Base-by-base conservation (phyloP, 2,888 invertebrate species). In the Ommatoiulus sabulosus region DNA sequence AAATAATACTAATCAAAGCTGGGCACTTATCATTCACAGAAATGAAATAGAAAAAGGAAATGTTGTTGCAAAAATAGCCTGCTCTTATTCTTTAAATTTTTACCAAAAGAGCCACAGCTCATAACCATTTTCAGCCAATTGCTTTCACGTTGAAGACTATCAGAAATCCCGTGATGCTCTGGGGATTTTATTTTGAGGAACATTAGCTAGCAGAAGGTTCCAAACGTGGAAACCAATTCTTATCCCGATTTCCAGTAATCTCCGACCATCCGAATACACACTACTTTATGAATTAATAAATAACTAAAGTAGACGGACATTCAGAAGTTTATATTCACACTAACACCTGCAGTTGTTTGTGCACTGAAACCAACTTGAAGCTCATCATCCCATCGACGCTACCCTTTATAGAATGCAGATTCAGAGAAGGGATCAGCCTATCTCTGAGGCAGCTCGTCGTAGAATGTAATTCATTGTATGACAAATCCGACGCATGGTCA, bases 1-100 rank as follows among this genome's bases (percentile, higher is more conserved):
- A 80, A 80, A 80, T 80, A 80, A 80, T 80, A 80, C 80, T 80
- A 80, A 5, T 80, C 80, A 80, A 80, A 80, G 80, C 80, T 80
- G 80, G 80, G 80, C 35, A 80, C 35, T 35, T 35, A 35, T 80
- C 80, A 57, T 57, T n/a, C 80, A 80, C 80, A 43, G 35, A 80
- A n/a, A 20, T 80, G 1, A 80, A 80, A 15, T 35, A 24, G 35
- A 12, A 43, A 80, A 80, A 80, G 12, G 80, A 35, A 80, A 80
- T 80, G 80, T 15, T 52, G 52, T 35, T 35, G 35, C 4, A 12
- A 80, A 35, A 43, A 52, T 17, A 15, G 80, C 35, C 35, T 15
- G 80, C 80, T 35, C 6, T 20, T 20, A n/a, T 63, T n/a, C n/a
- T 20, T 63, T n/a, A 3, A 63, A 63, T 52, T 52, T 52, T 10